phyloP scores from a whole-genome alignment of 2,888 invertebrate species.

The Chaitophorus viminalis region DNA sequence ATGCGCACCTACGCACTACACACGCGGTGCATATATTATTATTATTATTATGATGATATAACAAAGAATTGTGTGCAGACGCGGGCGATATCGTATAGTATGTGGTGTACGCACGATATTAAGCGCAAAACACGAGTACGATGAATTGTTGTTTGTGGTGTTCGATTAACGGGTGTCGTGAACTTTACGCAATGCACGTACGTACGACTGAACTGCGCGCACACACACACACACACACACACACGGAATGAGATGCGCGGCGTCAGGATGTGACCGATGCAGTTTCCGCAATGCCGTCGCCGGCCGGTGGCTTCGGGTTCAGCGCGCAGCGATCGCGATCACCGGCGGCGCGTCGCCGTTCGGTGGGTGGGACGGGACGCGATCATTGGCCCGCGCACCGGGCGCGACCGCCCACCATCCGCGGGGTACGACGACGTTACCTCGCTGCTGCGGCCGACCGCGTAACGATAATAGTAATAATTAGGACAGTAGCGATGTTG shows the following conservation, averaged over 20 bases:
- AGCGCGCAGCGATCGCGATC: slow-evolving; percentile 1
- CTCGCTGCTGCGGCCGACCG: background rate
- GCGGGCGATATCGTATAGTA: no score
- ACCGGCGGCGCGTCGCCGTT: slow-evolving; percentile 22
- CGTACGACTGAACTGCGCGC: no score
- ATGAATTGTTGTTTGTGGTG: no score
- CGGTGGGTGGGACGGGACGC: slow-evolving; percentile 50
- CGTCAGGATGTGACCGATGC: slow-evolving; percentile 46
- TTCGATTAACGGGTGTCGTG: no score
- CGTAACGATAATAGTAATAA: background rate
- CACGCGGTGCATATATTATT: background rate
- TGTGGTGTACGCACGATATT: no score
- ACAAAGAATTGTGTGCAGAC: no score
- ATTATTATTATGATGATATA: no score
- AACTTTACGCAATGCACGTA: no score
- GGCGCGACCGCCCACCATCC: slow-evolving; percentile 18
- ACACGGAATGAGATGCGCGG: slow-evolving; percentile 9
- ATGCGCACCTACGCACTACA: background rate
- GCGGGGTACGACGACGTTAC: slow-evolving; percentile 5
- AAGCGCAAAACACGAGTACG: no score
- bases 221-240: background rate
- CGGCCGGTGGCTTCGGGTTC: background rate
- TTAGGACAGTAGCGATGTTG: background rate
- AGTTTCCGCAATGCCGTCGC: slow-evolving; percentile 55
- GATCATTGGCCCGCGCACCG: slow-evolving; percentile 34